These are phyloP conservation scores for Delphinus delphis DNA, from an alignment of 2,113 vertebrate species.

Conservation along the genomic window DNA sequence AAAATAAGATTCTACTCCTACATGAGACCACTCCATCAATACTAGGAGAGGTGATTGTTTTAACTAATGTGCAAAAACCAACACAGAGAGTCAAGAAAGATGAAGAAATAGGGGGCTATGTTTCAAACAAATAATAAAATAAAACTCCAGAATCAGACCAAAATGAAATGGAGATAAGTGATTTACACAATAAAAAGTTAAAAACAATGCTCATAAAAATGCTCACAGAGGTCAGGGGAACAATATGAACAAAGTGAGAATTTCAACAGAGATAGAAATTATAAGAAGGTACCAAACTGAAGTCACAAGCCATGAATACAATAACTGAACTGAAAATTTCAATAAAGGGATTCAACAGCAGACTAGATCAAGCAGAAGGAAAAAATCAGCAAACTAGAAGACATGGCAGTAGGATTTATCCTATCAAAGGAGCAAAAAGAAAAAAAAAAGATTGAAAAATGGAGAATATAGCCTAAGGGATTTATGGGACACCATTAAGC, in stretches of 20 bases:
- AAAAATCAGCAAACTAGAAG: neutral
- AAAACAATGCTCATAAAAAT: no score
- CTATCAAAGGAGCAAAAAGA: neutral
- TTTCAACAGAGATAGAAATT: neutral
- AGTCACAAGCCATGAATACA: neutral
- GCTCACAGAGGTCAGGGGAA: no score
- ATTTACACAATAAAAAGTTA: no score
- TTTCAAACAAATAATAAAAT: neutral
- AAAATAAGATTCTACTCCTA: neutral
- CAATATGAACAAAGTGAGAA: no score
- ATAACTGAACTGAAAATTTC: neutral
- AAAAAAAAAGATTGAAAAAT: neutral
- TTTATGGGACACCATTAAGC: neutral
- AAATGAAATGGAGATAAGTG: neutral
- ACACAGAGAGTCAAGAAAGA: neutral
- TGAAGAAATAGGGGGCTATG: neutral
- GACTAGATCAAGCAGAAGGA: neutral
- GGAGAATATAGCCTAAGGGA: neutral
- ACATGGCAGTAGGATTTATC: neutral
- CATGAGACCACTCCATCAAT: neutral
- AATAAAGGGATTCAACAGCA: neutral
- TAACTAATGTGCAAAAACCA: neutral
- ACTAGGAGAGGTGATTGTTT: neutral
- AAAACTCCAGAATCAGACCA: neutral
- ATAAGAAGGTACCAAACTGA: neutral